These are phyloP conservation scores for Panagrolaimus sp. DNA, from an alignment of 1,140 invertebrate genomes.

Conservation along the genomic window DNA sequence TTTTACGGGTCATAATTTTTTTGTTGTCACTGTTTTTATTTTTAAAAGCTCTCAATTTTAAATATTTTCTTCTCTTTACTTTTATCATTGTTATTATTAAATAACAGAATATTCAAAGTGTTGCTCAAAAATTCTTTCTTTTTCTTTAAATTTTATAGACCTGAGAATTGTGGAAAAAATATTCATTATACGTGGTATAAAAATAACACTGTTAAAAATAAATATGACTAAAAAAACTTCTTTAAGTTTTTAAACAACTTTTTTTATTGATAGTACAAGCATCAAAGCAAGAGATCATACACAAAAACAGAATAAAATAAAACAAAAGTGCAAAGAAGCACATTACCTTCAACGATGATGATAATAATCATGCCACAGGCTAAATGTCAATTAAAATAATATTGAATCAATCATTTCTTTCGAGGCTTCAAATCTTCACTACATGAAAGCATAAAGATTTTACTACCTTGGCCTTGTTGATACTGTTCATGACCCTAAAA, in stretches of 20 bases:
- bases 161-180: neutral
- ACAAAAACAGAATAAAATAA: slow-evolving; percentile 28
- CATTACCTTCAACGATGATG: no score
- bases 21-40: no score
- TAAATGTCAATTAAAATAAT: no score
- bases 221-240: no score
- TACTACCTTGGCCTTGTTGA: slow-evolving; percentile 29
- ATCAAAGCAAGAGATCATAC: neutral
- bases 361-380: no score
- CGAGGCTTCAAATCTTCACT: slow-evolving; percentile 55
- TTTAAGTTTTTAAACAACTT: slow-evolving; percentile 16
- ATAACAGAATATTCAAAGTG: neutral
- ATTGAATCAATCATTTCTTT: slow-evolving; percentile 44
- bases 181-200: no score
- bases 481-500: slow-evolving; percentile 54
- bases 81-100: no score
- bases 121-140: no score
- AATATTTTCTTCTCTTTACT: no score
- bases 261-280: neutral
- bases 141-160: no score
- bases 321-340: slow-evolving; percentile 26
- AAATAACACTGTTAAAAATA: neutral
- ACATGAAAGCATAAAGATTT: slow-evolving; percentile 53
- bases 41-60: no score
- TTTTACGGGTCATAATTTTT: no score